A percentile compares a stretch with the other conserved stretches of the same genome.
These are phyloP conservation scores for Diorhabda sublineata DNA, from an alignment of 1,140 invertebrate species.

Conservation along the genomic window DNA sequence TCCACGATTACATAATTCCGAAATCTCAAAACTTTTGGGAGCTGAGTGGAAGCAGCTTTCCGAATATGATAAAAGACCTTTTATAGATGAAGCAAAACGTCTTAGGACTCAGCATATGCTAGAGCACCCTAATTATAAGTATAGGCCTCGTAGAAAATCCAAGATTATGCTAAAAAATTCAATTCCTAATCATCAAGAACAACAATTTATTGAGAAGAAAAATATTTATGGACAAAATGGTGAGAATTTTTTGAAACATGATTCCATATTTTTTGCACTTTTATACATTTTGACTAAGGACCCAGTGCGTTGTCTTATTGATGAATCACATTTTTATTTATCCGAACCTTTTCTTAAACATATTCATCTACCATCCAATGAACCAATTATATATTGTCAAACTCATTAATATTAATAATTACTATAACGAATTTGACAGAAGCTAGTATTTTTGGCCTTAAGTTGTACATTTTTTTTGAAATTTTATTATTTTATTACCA, in stretches of 20 bases:
- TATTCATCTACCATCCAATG: too few relatives aligned
- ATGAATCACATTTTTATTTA: too few relatives aligned
- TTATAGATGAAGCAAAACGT: slow-evolving; percentile 78
- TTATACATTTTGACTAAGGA: too few relatives aligned
- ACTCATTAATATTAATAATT: too few relatives aligned
- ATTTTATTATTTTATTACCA: too few relatives aligned
- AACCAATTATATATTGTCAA: too few relatives aligned
- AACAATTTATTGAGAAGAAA: slow-evolving; percentile 30
- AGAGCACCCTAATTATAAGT: slow-evolving; percentile 71
- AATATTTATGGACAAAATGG: slow-evolving; percentile 33
- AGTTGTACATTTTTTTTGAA: too few relatives aligned
- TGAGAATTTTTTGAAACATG: slow-evolving; percentile 1
- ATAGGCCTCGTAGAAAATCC: slow-evolving; percentile 64
- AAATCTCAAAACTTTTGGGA: slow-evolving; percentile 69
- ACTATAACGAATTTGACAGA: too few relatives aligned
- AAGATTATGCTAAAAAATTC: slow-evolving; percentile 3
- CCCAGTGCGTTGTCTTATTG: too few relatives aligned
- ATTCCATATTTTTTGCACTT: not conserved
- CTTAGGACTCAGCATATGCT: slow-evolving; percentile 70
- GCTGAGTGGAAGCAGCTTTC: slow-evolving; percentile 66
- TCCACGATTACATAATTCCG: slow-evolving; percentile 76
- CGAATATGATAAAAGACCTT: slow-evolving; percentile 67
- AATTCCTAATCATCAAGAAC: slow-evolving; percentile 22
- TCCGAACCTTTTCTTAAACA: too few relatives aligned
- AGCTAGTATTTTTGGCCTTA: too few relatives aligned